A percentile compares a stretch with the other conserved stretches of the same genome.
Evolutionary conservation across 1,140 invertebrate species (phyloP).

Genomic region (Neuroterus valhalla): DNA sequence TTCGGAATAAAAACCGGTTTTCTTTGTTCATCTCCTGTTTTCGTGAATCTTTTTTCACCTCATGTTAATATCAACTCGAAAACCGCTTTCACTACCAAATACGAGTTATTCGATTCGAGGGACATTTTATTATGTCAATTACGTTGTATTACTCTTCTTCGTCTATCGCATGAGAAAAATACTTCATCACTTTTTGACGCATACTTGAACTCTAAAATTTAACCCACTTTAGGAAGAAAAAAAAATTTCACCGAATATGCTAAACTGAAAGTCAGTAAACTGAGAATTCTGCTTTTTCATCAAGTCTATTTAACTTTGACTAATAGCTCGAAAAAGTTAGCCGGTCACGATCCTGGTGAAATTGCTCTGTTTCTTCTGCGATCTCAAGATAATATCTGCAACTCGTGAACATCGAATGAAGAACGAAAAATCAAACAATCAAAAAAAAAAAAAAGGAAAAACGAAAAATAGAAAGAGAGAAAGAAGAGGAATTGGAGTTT

Average conservation of each 20-base stretch:
- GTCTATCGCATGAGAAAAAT: background rate
- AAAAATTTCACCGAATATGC: background rate
- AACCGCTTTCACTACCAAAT: slow-evolving; percentile 20
- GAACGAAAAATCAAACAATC: background rate
- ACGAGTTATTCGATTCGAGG: slow-evolving; percentile 23
- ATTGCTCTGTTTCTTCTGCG: background rate
- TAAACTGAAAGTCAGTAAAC: background rate
- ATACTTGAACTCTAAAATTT: too few species aligned
- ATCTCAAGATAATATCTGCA: background rate
- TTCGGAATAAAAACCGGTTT: slow-evolving; percentile 7
- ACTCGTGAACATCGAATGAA: too few species aligned
- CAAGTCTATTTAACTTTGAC: background rate
- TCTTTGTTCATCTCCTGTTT: slow-evolving; percentile 3
- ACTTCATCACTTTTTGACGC: background rate
- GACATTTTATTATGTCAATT: slow-evolving; percentile 31
- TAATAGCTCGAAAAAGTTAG: background rate
- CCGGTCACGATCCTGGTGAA: background rate
- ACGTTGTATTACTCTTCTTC: slow-evolving; percentile 15
- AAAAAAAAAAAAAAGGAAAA: background rate
- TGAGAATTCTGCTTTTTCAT: background rate
- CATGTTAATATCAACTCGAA: slow-evolving; percentile 20
- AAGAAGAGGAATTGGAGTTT: too few species aligned
- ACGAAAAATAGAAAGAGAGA: too few species aligned
- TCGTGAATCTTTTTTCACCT: slow-evolving; percentile 25
- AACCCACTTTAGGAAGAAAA: too few species aligned